Conservation (phyloP, 2,797 vertebrate genomes). For the Prionace glauca region DNA sequence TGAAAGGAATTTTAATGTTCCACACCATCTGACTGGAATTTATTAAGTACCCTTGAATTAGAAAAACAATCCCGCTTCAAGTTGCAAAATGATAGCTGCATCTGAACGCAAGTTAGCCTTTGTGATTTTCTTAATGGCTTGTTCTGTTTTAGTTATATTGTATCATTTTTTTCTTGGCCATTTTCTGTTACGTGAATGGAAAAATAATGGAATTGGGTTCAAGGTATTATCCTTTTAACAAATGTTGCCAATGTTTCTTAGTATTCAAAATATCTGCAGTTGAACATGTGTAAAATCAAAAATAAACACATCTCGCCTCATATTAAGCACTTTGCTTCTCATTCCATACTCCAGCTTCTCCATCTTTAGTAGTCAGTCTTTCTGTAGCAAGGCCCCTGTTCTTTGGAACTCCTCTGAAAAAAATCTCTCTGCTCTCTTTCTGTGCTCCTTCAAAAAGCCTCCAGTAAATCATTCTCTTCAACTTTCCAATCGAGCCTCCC, state of each 20-base stretch:
- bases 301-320: neutral
- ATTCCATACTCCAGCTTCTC: neutral
- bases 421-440: neutral
- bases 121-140: neutral
- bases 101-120: neutral
- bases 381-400: neutral
- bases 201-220: neutral
- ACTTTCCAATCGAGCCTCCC: neutral
- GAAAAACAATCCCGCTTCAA: neutral
- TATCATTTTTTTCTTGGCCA: neutral
- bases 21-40: neutral
- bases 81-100: neutral
- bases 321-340: neutral
- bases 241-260: neutral
- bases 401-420: neutral
- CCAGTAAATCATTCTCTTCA: neutral
- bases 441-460: neutral
- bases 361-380: neutral
- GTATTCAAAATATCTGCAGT: neutral
- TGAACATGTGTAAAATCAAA: neutral
- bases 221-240: neutral
- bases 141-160: neutral
- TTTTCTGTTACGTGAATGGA: neutral
- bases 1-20: neutral
- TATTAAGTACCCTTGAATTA: neutral